A percentile compares a stretch with the other conserved stretches of the same genome.
These are phyloP conservation scores for Deilephila porcellus DNA, from an alignment of 2,888 invertebrate species.

Conservation along the genomic window DNA sequence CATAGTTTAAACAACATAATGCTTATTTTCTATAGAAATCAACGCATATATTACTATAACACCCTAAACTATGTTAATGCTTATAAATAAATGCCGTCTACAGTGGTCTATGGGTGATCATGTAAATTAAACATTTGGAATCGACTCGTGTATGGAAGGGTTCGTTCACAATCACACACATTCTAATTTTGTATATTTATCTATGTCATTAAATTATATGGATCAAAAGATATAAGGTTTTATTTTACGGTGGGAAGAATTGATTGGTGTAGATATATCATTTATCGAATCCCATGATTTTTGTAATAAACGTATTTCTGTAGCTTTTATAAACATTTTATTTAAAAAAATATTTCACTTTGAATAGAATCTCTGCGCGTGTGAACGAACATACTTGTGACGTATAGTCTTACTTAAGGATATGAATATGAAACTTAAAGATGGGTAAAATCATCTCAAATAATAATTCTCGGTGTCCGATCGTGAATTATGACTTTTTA, in stretches of 20 bases:
- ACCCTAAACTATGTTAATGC: conserved; percentile 77
- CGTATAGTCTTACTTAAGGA: conserved; percentile 9
- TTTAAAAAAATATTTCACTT: neutral
- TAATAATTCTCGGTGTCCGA: conserved; percentile 23
- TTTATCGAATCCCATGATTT: neutral
- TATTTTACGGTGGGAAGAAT: too few species aligned
- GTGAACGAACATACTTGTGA: conserved; percentile 6
- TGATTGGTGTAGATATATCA: neutral
- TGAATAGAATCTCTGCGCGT: neutral
- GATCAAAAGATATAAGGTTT: too few species aligned
- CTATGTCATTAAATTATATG: neutral
- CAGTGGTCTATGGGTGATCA: conserved; percentile 57
- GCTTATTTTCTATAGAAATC: conserved; percentile 79
- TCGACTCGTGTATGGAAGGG: conserved; percentile 34
- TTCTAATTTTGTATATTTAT: neutral
- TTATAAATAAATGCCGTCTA: conserved; percentile 82
- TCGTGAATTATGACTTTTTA: conserved; percentile 17
- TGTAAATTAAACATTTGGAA: conserved; percentile 32
- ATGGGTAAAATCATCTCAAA: conserved; percentile 20
- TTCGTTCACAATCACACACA: conserved; percentile 12
- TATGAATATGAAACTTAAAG: conserved; percentile 24
- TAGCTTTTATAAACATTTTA: neutral
- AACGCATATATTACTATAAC: conserved; percentile 84
- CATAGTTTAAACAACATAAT: conserved; percentile 72
- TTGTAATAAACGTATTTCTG: neutral